phyloP scores from a whole-genome alignment of 2,113 vertebrate genomes.

The Daboia siamensis region DNA sequence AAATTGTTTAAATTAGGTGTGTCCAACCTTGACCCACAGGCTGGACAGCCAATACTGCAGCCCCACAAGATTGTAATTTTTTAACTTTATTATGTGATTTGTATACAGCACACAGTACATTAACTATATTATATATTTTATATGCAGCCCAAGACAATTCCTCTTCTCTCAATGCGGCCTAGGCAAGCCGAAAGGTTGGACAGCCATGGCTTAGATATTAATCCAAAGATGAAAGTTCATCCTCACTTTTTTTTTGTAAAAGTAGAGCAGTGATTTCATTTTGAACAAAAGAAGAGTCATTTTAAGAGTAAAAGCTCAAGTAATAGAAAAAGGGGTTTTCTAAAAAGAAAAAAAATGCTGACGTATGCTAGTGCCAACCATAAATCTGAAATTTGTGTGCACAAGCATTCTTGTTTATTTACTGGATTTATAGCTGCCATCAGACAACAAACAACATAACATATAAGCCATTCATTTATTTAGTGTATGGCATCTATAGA shows the following conservation, averaged over 20 bases:
- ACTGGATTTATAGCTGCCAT: neutral
- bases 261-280: neutral
- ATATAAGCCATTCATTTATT: neutral
- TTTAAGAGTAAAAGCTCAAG: neutral
- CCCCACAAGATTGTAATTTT: neutral
- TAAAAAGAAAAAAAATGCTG: neutral
- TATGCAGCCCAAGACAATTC: neutral
- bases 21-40: neutral
- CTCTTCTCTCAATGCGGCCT: neutral
- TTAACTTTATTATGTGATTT: neutral
- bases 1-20: neutral
- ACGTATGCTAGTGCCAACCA: neutral
- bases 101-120: neutral
- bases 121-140: neutral
- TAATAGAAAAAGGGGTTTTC: neutral
- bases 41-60: neutral
- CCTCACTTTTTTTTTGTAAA: neutral
- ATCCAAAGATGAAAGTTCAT: constrained; percentile 10
- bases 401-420: neutral
- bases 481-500: neutral
- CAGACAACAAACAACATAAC: neutral
- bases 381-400: neutral
- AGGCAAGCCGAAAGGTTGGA: neutral
- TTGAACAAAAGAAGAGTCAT: neutral
- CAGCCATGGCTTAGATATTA: constrained; percentile 9